Evolutionary conservation across 2,888 invertebrate species (phyloP), one percentile per base, ranked within the genome.

Genomic region (Rhynchonema sp.): DNA sequence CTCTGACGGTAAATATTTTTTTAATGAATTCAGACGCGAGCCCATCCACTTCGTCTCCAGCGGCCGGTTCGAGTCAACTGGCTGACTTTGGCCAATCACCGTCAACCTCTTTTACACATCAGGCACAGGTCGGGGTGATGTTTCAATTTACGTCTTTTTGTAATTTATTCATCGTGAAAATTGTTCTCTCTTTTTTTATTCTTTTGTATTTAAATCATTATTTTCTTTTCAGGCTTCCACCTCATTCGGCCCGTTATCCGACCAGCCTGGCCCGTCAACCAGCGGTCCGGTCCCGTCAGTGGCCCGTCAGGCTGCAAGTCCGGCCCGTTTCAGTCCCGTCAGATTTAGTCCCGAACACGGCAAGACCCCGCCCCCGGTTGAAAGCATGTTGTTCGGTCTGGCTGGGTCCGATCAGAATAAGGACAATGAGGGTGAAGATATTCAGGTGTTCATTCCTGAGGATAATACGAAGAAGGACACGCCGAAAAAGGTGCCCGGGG

Each of bases 271-370:
- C n/a, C n/a, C n/a, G n/a, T n/a, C n/a, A n/a, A n/a, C n/a, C n/a
- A n/a, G n/a, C n/a, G n/a, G n/a, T n/a, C n/a, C n/a, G n/a, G n/a
- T n/a, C n/a, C n/a, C n/a, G n/a, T n/a, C n/a, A n/a, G n/a, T n/a
- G 28, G 9, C 53, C n/a, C 3, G 3, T 23, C 52, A 13, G 1
- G 46, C 30, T 25, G 30, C 2, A 29, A 59, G 53, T 26, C 54
- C 53, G 1, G 54, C 52, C 22, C 54, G 38, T 28, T 59, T 55
- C 25, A 46, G 46, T 1, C 59, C 59, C 6, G 55, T 55, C 1
- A 55, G 28, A n/a, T 59, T 59, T 27, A 55, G 55, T 27, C 59
- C 59, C 6, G 58, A 53, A 3, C 49, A 23, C 23, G 55, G 27
- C 3, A 30, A 17, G 20, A 2, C 49, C 3, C 23, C 49, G n/a